phyloP scores from a whole-genome alignment of 2,797 vertebrate species.

The Sciurus carolinensis region DNA sequence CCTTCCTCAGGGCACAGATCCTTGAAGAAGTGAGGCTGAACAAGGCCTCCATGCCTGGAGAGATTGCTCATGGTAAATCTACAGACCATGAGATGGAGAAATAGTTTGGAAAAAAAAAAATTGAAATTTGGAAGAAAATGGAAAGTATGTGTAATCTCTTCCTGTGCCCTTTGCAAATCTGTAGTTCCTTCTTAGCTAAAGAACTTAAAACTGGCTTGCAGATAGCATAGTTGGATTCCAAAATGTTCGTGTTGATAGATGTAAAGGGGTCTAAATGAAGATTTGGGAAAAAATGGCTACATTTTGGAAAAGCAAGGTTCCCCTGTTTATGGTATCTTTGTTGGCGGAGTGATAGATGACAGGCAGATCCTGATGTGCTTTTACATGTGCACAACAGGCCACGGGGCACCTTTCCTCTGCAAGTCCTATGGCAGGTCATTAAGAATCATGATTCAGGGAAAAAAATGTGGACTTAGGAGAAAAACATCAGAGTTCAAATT shows the following conservation, averaged over 20 bases:
- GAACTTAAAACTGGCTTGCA: conserved; percentile 58
- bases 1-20: not conserved
- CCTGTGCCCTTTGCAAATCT: conserved; percentile 57
- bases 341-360: not conserved
- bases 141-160: conserved; percentile 58
- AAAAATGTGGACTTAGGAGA: not conserved
- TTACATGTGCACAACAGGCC: not conserved
- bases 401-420: not conserved
- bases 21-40: not conserved
- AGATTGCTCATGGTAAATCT: not conserved
- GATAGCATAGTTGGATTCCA: conserved; percentile 53
- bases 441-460: not conserved
- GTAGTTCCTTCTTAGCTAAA: conserved; percentile 61
- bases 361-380: not conserved
- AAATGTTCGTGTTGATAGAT: conserved; percentile 55
- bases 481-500: not conserved
- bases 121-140: conserved; percentile 52
- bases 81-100: not conserved
- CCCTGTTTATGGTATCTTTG: not conserved
- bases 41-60: not conserved
- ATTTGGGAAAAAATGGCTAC: not conserved
- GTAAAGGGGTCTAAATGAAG: conserved; percentile 50
- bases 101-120: conserved; percentile 55
- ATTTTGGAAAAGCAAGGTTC: conserved; percentile 34
- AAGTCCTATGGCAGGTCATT: not conserved